These are phyloP conservation scores for Mus caroli DNA, from an alignment of 2,797 vertebrate genomes.

Conservation along the genomic window DNA sequence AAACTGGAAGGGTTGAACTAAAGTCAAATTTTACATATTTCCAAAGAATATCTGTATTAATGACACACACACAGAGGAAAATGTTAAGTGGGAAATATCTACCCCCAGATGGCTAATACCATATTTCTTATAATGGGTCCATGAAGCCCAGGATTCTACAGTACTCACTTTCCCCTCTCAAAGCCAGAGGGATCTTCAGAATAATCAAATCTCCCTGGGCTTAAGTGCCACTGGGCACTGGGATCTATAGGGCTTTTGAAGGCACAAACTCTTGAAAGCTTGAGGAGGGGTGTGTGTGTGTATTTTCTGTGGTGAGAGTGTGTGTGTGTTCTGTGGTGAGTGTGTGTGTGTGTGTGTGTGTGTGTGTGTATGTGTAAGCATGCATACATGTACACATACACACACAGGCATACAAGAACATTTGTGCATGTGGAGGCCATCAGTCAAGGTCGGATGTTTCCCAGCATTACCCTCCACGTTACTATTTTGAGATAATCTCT, in stretches of 20 bases:
- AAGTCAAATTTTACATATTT: neutral
- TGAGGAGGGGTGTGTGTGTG: neutral
- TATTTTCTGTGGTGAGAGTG: neutral
- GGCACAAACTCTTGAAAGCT: neutral
- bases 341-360: neutral
- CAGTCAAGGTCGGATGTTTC: neutral
- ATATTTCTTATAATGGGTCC: neutral
- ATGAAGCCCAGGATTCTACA: neutral
- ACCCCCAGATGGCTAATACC: neutral
- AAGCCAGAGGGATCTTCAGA: neutral
- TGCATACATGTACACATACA: no score
- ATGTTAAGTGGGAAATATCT: neutral
- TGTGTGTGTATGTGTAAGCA: neutral
- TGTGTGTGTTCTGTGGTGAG: neutral
- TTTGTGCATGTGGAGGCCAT: neutral
- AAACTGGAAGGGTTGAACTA: slow-evolving; percentile 14
- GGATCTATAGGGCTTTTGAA: neutral
- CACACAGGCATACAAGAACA: neutral
- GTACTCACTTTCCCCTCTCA: neutral
- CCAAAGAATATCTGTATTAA: neutral
- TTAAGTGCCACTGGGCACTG: neutral
- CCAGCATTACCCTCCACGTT: neutral
- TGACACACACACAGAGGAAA: neutral
- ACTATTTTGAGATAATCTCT: neutral
- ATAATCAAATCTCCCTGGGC: neutral